Base-by-base conservation (phyloP, 1,140 invertebrate species). In the Capitella teleta region DNA sequence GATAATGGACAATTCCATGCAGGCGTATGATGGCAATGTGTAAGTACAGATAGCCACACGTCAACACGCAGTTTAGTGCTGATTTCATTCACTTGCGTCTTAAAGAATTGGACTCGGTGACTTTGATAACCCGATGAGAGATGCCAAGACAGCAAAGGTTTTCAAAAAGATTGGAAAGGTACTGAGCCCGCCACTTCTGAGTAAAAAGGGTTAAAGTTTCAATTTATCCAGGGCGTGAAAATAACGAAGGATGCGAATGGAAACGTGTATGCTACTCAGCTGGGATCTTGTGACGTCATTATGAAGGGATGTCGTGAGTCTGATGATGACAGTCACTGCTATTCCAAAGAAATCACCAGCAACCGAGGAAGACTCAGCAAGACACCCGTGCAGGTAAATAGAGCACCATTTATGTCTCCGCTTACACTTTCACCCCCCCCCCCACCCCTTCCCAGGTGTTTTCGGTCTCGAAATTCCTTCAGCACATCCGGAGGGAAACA, bases 141-240 rank as follows among this genome's bases (percentile, higher is more conserved):
- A 49, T 19, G 36, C 28, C 10, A 41, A 42, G 5, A 42, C 38
- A 14, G 28, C 18, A 14, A 42, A 25, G 28, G 37, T 42, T 14
- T n/a, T 42, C 23, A 37, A 49, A 28, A 34, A 49, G 2, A 49
- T 49, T 32, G 48, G 48, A 19, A 49, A 49, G 24, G 48, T 49
- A 49, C 41, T 14, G 26, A 8, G n/a, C 6, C 42, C 43, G 26
- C 23, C 1, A 10, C 19, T 48, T 5, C 5, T 14, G 23, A 43
- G 23, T 24, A 16, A 6, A 18, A 12, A 40, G 10, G 40, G 16
- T 37, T 6, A 16, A 14, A 41, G 32, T 46, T 1, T 12, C 25
- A 30, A 12, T 30, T 24, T 14, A 14, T 47, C n/a, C 26, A 51
- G 49, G 49, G 49, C 28, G 21, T 51, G 5, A 26, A 44, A 28